phyloP scores from a whole-genome alignment of 2,113 vertebrate species.

The Dipodomys ordii region DNA sequence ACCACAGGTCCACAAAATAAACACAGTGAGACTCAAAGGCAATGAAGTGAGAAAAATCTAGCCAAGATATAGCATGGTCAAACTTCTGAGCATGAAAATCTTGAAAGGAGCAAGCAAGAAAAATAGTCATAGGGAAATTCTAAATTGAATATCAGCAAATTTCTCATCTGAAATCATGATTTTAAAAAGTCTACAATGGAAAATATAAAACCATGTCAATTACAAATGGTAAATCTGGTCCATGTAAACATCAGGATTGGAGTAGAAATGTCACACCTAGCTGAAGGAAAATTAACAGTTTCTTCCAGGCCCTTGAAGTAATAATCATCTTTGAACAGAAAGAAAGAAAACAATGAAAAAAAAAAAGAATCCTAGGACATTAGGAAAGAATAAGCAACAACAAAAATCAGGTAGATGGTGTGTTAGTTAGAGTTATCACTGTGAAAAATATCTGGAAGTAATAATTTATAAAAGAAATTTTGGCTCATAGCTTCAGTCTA shows the following conservation, averaged over 20 bases:
- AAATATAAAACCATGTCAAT: background rate
- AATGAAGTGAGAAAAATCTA: background rate
- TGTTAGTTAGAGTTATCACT: too few species aligned
- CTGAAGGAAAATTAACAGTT: background rate
- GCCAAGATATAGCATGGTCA: background rate
- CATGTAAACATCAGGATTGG: background rate
- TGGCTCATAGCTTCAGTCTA: too few species aligned
- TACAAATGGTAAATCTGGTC: background rate
- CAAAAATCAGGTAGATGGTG: background rate
- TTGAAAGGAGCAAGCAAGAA: background rate
- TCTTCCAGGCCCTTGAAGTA: background rate
- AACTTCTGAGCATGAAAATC: background rate
- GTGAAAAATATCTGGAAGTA: too few species aligned
- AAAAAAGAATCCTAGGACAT: background rate
- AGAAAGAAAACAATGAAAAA: background rate
- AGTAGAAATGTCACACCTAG: background rate
- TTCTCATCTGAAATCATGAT: constrained; percentile 7
- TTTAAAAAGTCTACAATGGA: background rate
- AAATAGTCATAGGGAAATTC: background rate
- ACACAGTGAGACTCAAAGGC: background rate
- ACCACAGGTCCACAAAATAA: background rate
- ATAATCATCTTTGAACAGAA: background rate
- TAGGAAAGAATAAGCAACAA: background rate
- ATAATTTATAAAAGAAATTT: too few species aligned
- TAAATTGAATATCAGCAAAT: background rate